phyloP scores from a whole-genome alignment of 2,888 invertebrate genomes.

The Marasmarcha lunaedactyla region DNA sequence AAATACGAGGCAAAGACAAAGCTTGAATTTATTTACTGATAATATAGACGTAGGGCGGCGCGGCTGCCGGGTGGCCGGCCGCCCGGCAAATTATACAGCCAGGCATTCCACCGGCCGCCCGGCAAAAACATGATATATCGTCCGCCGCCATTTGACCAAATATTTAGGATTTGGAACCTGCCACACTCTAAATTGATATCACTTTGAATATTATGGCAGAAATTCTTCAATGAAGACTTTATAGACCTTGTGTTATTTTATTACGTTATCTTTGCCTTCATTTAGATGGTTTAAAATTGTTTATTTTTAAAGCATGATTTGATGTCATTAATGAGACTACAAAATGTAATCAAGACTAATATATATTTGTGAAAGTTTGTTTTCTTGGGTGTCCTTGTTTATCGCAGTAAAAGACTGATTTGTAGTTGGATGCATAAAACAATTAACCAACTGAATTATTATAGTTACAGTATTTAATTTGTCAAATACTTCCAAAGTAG shows the following conservation, averaged over 20 bases:
- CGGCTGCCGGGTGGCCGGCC: constrained; percentile 43
- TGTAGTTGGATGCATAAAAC: too few species aligned
- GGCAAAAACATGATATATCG: constrained; percentile 69
- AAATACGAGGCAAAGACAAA: constrained; percentile 70
- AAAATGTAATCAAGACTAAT: too few species aligned
- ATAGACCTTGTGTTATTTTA: constrained; percentile 19
- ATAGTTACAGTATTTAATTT: too few species aligned
- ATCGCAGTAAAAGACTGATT: too few species aligned
- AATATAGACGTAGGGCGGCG: constrained; percentile 68
- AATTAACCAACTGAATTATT: too few species aligned
- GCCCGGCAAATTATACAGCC: constrained; percentile 65
- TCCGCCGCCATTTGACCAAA: constrained; percentile 60
- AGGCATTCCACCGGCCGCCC: constrained; percentile 49
- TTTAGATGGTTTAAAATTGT: not conserved
- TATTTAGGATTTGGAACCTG: constrained; percentile 59
- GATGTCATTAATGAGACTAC: too few species aligned
- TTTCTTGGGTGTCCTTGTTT: too few species aligned
- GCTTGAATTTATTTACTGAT: constrained; percentile 71
- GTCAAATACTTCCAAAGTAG: too few species aligned
- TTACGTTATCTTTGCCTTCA: not conserved
- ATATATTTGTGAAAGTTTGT: too few species aligned
- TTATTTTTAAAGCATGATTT: too few species aligned
- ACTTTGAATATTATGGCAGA: constrained; percentile 46
- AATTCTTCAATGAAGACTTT: constrained; percentile 43
- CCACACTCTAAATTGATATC: constrained; percentile 55